A percentile compares a stretch with the other conserved stretches of the same genome.
Conservation (phyloP, 1,140 invertebrate species). For the Panagrolaimus sp. region DNA sequence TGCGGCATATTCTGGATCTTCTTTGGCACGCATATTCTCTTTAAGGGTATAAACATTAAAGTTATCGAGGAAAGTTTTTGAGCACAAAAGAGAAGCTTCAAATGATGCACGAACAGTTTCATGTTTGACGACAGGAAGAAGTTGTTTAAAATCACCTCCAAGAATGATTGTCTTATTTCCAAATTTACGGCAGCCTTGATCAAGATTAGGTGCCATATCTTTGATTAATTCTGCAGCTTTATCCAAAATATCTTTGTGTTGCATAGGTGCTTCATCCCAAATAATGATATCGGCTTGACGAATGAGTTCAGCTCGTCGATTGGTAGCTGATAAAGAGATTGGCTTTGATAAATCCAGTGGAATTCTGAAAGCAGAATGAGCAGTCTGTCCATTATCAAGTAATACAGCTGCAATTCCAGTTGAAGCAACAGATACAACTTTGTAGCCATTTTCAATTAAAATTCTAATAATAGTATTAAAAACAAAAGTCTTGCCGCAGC, state of each 20-base stretch:
- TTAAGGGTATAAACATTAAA: background rate
- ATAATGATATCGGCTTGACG: background rate
- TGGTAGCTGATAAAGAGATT: background rate
- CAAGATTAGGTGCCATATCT: background rate
- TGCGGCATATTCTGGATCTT: background rate
- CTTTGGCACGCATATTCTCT: background rate
- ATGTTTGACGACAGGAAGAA: background rate
- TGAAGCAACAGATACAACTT: background rate
- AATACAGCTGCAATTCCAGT: background rate
- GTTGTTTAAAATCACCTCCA: background rate
- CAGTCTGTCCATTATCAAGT: background rate
- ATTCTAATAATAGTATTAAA: background rate
- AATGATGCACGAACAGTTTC: background rate
- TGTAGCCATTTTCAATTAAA: background rate
- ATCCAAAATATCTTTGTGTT: background rate
- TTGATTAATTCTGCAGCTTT: background rate
- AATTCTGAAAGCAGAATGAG: background rate
- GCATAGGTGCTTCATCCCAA: slow-evolving; percentile 2
- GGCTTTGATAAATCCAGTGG: background rate
- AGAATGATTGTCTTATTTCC: background rate
- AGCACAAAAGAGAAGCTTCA: background rate
- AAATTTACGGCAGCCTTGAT: background rate
- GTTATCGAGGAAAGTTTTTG: background rate
- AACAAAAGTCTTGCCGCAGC: background rate
- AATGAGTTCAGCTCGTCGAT: background rate